These are phyloP conservation scores for Mechanitis mazaeus DNA, from an alignment of 2,888 invertebrate species.

Conservation along the genomic window DNA sequence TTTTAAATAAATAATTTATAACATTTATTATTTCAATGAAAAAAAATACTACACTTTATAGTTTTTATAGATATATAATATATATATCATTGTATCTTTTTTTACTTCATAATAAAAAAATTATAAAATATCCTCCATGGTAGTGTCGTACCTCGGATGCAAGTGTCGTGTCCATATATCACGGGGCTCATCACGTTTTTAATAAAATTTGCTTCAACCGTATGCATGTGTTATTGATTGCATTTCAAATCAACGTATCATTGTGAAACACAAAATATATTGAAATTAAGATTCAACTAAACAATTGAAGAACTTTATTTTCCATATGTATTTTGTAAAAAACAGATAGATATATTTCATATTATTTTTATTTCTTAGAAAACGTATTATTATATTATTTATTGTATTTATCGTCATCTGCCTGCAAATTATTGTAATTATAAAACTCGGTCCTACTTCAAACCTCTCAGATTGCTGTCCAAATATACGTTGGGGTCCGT, in stretches of 20 bases:
- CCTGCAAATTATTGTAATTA: conserved; percentile 73
- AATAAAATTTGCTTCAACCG: conserved; percentile 51
- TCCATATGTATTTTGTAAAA: too few relatives aligned
- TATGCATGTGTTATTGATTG: conserved; percentile 21
- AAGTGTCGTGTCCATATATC: conserved; percentile 54
- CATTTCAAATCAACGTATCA: background rate
- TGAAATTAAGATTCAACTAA: too few relatives aligned
- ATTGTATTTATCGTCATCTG: conserved; percentile 52
- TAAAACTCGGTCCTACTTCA: conserved; percentile 69
- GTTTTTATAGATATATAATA: too few relatives aligned
- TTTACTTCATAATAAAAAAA: background rate
- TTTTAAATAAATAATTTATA: too few relatives aligned
- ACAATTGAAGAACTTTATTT: too few relatives aligned
- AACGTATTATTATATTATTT: too few relatives aligned
- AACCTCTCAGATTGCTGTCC: conserved; percentile 73
- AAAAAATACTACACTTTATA: too few relatives aligned
- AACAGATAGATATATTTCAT: too few relatives aligned
- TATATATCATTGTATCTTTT: background rate
- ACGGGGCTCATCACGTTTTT: conserved; percentile 68
- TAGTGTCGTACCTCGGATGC: conserved; percentile 20
- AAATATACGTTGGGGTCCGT: conserved; percentile 76
- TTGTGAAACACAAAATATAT: conserved; percentile 10
- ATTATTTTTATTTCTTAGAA: too few relatives aligned
- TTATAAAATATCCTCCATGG: too few relatives aligned
- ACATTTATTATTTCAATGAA: too few relatives aligned